These are phyloP conservation scores for Drosophila sucinea DNA, from an alignment of 1,140 invertebrate genomes.

Conservation along the genomic window DNA sequence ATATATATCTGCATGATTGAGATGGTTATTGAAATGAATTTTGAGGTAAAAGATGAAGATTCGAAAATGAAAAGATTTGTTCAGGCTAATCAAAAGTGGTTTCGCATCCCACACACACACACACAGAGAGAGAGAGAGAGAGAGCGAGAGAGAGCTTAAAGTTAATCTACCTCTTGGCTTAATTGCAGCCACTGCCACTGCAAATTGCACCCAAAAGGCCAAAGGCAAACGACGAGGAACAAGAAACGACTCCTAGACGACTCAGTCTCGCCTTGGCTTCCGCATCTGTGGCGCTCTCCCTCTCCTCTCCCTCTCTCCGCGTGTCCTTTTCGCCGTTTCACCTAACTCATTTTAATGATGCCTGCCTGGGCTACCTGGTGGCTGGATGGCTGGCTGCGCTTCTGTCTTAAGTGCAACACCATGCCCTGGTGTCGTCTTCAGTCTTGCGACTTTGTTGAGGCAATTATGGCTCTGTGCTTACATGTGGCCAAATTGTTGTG, in stretches of 20 bases:
- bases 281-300: conserved; percentile 8
- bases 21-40: background rate
- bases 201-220: conserved; percentile 80
- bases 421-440: conserved; percentile 26
- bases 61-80: conserved; percentile 1
- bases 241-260: conserved; percentile 31
- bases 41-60: conserved; percentile 28
- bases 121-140: conserved; percentile 1
- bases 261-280: conserved; percentile 4
- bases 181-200: conserved; percentile 76
- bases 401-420: conserved; percentile 62
- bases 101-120: background rate
- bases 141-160: conserved; percentile 48
- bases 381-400: conserved; percentile 13
- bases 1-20: background rate
- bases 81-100: conserved; percentile 8
- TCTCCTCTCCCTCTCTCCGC: conserved; percentile 6
- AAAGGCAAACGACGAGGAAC: conserved; percentile 29
- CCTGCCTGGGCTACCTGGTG: conserved; percentile 34
- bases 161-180: conserved; percentile 78
- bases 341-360: conserved; percentile 81
- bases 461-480: conserved; percentile 79
- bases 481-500: conserved; percentile 82
- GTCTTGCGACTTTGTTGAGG: conserved; percentile 32
- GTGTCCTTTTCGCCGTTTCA: conserved; percentile 4